Evolutionary conservation across 2,797 vertebrate species (phyloP), one percentile per base, ranked within the genome.

Genomic region (Enteromius viviparus): DNA sequence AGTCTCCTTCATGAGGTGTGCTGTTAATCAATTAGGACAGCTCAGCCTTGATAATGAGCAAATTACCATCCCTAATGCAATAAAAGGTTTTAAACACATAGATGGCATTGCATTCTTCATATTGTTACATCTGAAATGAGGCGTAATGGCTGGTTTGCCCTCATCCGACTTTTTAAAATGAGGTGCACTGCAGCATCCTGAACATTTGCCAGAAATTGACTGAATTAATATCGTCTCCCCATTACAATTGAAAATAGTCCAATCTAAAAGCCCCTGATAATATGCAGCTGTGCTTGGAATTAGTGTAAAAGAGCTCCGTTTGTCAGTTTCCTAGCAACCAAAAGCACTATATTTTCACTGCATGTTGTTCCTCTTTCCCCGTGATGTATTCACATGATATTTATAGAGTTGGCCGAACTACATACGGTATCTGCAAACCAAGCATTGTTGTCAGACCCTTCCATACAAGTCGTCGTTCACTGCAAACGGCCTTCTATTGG

Each of bases 241-340:
- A 68, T 82, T 82, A 76, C 72, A 69, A 69, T 55, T 76, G 81
- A 75, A 82, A 69, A 82, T 32, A 69, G 64, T 55, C 49, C 81
- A 69, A 76, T 76, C 64, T 76, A 64, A 82, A 77, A 78, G 82
- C 65, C 65, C 75, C 75, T 71, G 37, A 78, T 78, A 83, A 83
- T 71, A 78, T 62, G 65, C 81, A 68, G 81, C 82, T 71, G 65
- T 69, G 75, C 75, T 78, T 78, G 66, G 81, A 29, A 70, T 78
- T 83, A 78, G 82, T 55, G 64, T 82, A 76, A 82, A 82, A 76
- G 81, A 42, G 37, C 72, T 77, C 75, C 14, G 40, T 70, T 76
- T 83, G 80, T 83, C 81, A 72, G 86, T 87, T 87, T 87, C 86
- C 84, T 84, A 87, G 86, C 86, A 87, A 87, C 86, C 78, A 55